phyloP scores from a whole-genome alignment of 2,797 vertebrate species.

The Coregonus suidteri region DNA sequence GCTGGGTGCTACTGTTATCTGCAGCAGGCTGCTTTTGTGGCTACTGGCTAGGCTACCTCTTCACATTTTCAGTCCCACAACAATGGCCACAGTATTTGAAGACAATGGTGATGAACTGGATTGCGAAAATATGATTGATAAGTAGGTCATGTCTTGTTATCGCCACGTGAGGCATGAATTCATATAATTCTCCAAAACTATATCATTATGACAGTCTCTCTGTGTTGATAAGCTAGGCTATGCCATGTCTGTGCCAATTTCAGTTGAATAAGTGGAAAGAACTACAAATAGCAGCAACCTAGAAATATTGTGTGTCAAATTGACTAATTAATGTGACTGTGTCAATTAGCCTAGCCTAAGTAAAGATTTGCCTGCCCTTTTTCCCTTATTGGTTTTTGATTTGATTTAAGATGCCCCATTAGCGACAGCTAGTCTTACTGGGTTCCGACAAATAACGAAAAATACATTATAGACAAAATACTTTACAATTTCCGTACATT shows the following conservation, averaged over 20 bases:
- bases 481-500: neutral
- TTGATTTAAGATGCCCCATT: neutral
- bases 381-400: neutral
- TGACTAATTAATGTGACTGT: no score
- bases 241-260: neutral
- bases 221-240: slow-evolving; percentile 24
- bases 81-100: slow-evolving; percentile 70
- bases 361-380: neutral
- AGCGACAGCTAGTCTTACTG: no score
- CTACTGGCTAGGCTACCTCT: slow-evolving; percentile 38
- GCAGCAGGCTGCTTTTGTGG: slow-evolving; percentile 49
- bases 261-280: neutral
- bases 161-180: slow-evolving; percentile 69
- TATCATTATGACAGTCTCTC: slow-evolving; percentile 41
- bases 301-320: neutral
- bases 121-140: slow-evolving; percentile 71
- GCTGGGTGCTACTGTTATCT: no score
- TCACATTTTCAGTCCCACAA: slow-evolving; percentile 65
- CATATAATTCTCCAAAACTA: slow-evolving; percentile 52
- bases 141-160: slow-evolving; percentile 79
- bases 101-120: slow-evolving; percentile 70
- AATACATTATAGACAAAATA: no score
- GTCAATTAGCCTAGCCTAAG: no score
- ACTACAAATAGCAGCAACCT: neutral
- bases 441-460: no score